Evolutionary conservation across 2,113 vertebrate species (phyloP), one percentile per base, ranked within the genome.

Genomic region (Gasterosteus aculeatus): DNA sequence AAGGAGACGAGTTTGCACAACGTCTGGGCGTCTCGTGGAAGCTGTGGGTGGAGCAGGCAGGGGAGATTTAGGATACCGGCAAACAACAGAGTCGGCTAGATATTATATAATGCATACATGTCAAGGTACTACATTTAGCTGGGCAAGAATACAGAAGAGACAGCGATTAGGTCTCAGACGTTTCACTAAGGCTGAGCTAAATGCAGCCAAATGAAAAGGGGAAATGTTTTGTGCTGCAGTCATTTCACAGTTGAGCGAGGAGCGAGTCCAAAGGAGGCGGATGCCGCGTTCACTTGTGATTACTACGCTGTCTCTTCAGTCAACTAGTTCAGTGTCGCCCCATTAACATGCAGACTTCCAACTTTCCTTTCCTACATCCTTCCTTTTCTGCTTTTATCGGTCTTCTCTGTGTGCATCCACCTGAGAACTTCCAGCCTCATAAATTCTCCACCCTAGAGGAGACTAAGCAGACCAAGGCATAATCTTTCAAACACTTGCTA

Each of bases 381-480:
- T 31, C 39, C 53, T 10, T 29, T 29, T 4, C 22, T 44, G 22
- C 61, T 2, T 18, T 16, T 33, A 2, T 26, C 33, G 3, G 39
- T 54, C 10, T 12, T 41, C 49, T 69, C 44, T 58, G 35, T 14
- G 61, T 62, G 42, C 38, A 9, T 49, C 16, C 41, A 58, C 19
- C 57, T 39, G 39, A 80, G 77, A 10, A 11, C 69, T 64, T 69
- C 10, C 41, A 46, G 62, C 31, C 70, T 75, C 78, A 60, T 83
- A 83, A 77, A 86, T 86, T 81, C 69, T 57, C 5, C 3, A 4
- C 53, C 29, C 26, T 46, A 38, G 33, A 61, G 58, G 77, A 29
- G 76, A 54, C 54, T 73, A 10, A 74, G 70, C 60, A 54, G 62
- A 56, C 75, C 63, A 71, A 76, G 79, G 70, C 26, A 31, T 66